A percentile compares a stretch with the other conserved stretches of the same genome.
phyloP scores from a whole-genome alignment of 2,888 invertebrate genomes.

The Brachypalpus laphriformis region DNA sequence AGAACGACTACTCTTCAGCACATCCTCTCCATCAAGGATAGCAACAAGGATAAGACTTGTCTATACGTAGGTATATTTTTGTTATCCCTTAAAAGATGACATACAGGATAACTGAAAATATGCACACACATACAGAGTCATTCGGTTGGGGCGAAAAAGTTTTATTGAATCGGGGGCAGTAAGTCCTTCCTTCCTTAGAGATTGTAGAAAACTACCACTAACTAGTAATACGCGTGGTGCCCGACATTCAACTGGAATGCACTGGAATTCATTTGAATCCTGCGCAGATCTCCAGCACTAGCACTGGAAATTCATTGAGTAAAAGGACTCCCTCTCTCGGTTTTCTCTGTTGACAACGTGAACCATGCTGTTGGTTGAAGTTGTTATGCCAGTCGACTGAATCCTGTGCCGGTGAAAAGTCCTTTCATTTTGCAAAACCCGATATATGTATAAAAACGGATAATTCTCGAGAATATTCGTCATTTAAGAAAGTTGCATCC shows the following conservation, averaged over 20 bases:
- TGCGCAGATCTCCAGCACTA: constrained; percentile 41
- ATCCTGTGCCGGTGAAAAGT: constrained; percentile 68
- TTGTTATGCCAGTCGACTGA: constrained; percentile 70
- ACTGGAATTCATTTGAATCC: constrained; percentile 32
- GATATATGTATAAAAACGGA: constrained; percentile 34
- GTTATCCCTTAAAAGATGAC: not conserved
- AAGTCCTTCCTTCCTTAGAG: not conserved
- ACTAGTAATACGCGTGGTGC: constrained; percentile 26
- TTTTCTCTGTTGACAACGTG: constrained; percentile 69
- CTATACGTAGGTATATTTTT: not conserved
- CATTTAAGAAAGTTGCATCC: constrained; percentile 63
- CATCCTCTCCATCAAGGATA: not conserved
- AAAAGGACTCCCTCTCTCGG: constrained; percentile 46
- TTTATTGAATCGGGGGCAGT: not conserved
- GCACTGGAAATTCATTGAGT: constrained; percentile 71
- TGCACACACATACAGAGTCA: not conserved
- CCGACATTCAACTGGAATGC: constrained; percentile 39
- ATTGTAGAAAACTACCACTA: not conserved
- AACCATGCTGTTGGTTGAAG: constrained; percentile 54
- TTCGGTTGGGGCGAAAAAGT: not conserved
- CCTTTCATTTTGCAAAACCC: constrained; percentile 37
- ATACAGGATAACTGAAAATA: not conserved
- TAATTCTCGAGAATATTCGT: constrained; percentile 46
- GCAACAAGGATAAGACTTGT: not conserved
- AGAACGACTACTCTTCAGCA: not conserved